Conservation (phyloP, 2,797 vertebrate genomes). For the Neoniphon sammara region DNA sequence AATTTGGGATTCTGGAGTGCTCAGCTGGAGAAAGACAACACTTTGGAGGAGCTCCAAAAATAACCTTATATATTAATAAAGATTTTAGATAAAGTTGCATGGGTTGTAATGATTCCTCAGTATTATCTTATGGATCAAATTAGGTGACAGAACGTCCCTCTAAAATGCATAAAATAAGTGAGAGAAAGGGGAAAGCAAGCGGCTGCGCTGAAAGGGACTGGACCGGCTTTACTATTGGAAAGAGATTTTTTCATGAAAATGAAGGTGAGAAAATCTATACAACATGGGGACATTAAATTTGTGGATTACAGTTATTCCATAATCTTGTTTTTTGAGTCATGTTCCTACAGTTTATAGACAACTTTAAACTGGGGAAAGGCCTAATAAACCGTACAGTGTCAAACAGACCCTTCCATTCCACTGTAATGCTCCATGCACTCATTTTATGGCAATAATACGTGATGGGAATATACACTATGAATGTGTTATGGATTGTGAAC, state of each 20-base stretch:
- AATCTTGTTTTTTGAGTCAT: conserved; percentile 21
- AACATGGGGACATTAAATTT: no score
- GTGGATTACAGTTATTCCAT: no score
- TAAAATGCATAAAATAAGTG: neutral
- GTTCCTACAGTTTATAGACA: conserved; percentile 14
- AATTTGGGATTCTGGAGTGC: conserved; percentile 57
- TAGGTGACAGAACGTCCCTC: neutral
- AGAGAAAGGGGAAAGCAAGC: conserved; percentile 1
- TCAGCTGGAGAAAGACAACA: conserved; percentile 53
- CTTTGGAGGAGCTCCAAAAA: conserved; percentile 32
- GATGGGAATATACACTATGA: conserved; percentile 36
- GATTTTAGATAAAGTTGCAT: neutral
- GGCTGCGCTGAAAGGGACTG: neutral
- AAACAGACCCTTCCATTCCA: conserved; percentile 42
- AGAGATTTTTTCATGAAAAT: neutral
- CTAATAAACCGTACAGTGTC: conserved; percentile 16
- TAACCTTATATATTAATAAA: conserved; percentile 38
- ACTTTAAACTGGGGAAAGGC: conserved; percentile 16
- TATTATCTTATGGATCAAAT: conserved; percentile 42
- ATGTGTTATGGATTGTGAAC: conserved; percentile 40
- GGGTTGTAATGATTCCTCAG: neutral
- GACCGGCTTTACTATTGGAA: neutral
- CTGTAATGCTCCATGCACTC: conserved; percentile 3
- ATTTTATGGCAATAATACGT: conserved; percentile 38
- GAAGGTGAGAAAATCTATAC: neutral